phyloP scores from a whole-genome alignment of 1,140 invertebrate species.

The Drosophila bifasciata region DNA sequence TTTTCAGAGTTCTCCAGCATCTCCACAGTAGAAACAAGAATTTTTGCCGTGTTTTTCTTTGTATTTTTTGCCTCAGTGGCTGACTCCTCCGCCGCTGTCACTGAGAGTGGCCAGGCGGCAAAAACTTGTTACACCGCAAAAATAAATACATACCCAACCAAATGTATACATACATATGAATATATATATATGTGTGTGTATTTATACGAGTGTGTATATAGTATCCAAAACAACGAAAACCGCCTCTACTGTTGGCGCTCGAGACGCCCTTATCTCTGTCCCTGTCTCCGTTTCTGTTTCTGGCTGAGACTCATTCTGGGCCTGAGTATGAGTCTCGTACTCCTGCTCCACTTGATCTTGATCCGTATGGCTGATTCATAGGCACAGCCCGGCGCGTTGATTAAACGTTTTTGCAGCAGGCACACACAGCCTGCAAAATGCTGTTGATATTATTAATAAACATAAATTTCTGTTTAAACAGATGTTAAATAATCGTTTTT shows the following conservation, averaged over 20 bases:
- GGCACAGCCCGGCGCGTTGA: slow-evolving; percentile 60
- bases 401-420: slow-evolving; percentile 58
- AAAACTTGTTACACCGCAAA: slow-evolving; percentile 80
- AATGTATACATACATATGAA: slow-evolving; percentile 20
- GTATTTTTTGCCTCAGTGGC: slow-evolving; percentile 47
- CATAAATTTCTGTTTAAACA: slow-evolving; percentile 77
- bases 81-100: slow-evolving; percentile 70
- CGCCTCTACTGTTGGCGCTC: slow-evolving; percentile 52
- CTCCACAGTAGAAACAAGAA: slow-evolving; percentile 76
- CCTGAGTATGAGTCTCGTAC: slow-evolving; percentile 10
- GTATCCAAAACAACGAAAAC: slow-evolving; percentile 24
- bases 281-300: neutral
- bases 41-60: slow-evolving; percentile 44
- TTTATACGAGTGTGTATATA: too few species aligned
- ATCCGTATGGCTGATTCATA: slow-evolving; percentile 73
- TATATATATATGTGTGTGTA: too few species aligned
- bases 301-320: slow-evolving; percentile 4
- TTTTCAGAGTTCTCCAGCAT: slow-evolving; percentile 50
- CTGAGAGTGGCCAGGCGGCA: slow-evolving; percentile 25
- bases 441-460: slow-evolving; percentile 81
- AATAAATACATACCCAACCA: slow-evolving; percentile 48
- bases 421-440: slow-evolving; percentile 22
- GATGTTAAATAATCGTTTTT: slow-evolving; percentile 76
- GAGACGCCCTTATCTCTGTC: slow-evolving; percentile 41
- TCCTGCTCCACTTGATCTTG: slow-evolving; percentile 60